Conservation (phyloP, 2,888 invertebrate species). For the Standfussiana lucernea region DNA sequence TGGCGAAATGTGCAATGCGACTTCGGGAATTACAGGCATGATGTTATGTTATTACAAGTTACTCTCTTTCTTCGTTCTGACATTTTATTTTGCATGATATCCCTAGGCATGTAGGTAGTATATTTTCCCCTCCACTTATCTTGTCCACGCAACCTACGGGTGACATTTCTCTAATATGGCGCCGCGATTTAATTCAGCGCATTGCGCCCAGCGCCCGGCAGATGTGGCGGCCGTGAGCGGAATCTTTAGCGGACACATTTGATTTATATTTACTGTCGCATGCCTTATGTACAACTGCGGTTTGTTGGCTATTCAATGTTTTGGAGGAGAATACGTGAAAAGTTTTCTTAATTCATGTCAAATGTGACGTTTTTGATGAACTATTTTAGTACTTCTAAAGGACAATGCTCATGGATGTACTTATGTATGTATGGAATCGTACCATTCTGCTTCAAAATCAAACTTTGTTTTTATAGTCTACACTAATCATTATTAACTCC, state of each 20-base stretch:
- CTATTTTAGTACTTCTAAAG: background rate
- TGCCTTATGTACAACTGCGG: slow-evolving; percentile 7
- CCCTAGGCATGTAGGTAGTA: background rate
- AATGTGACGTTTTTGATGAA: background rate
- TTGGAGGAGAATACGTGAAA: background rate
- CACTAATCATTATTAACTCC: too few relatives aligned
- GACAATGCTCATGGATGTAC: too few relatives aligned
- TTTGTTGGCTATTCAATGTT: background rate
- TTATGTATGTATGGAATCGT: too few relatives aligned
- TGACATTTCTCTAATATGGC: slow-evolving; percentile 26
- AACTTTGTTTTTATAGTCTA: too few relatives aligned
- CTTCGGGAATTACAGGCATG: background rate
- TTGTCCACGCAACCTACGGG: background rate
- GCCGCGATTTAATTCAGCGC: slow-evolving; percentile 40
- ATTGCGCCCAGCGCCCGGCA: slow-evolving; percentile 41
- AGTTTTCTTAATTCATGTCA: background rate
- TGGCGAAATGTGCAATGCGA: background rate
- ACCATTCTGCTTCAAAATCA: too few relatives aligned
- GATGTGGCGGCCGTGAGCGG: slow-evolving; percentile 42
- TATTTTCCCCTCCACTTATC: background rate
- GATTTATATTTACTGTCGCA: slow-evolving; percentile 40
- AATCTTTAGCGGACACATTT: slow-evolving; percentile 37
- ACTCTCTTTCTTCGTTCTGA: background rate
- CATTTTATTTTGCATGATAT: background rate
- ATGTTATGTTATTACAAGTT: background rate